Evolutionary conservation across 2,888 invertebrate genomes (phyloP).

Genomic region (Eugnorisma glareosa): DNA sequence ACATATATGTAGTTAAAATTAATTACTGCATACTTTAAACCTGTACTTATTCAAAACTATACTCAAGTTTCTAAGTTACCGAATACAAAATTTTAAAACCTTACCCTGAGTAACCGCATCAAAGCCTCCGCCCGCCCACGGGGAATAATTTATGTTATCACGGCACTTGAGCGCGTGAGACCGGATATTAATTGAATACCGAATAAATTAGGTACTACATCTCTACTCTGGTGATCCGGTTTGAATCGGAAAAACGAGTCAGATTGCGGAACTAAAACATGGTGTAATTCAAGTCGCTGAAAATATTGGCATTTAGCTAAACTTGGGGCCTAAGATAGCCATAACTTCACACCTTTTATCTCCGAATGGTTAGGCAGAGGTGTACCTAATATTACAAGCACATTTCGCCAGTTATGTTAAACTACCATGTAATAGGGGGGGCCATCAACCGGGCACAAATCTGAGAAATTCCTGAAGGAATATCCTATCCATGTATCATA

Average conservation of each 20-base stretch:
- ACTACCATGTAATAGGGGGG: too few relatives aligned
- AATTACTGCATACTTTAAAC: neutral
- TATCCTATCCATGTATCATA: neutral
- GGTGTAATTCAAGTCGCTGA: neutral
- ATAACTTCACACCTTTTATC: too few relatives aligned
- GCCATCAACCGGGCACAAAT: too few relatives aligned
- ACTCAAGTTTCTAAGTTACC: neutral
- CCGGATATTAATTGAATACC: conserved; percentile 87
- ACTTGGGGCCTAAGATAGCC: neutral
- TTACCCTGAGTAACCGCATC: conserved; percentile 74
- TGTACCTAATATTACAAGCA: too few relatives aligned
- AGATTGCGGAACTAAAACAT: neutral
- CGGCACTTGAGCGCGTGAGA: conserved; percentile 74
- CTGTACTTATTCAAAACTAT: neutral
- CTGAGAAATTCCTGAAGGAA: too few relatives aligned
- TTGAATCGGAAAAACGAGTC: conserved; percentile 4
- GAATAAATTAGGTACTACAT: conserved; percentile 75
- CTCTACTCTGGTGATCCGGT: conserved; percentile 24
- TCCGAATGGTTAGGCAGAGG: too few relatives aligned
- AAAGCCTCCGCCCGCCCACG: conserved; percentile 77
- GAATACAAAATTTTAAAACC: conserved; percentile 44
- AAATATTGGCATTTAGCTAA: neutral
- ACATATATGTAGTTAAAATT: neutral
- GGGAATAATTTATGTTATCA: conserved; percentile 80
- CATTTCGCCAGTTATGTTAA: too few relatives aligned